Conservation (phyloP, 2,888 invertebrate species). For the Acronicta aceris region DNA sequence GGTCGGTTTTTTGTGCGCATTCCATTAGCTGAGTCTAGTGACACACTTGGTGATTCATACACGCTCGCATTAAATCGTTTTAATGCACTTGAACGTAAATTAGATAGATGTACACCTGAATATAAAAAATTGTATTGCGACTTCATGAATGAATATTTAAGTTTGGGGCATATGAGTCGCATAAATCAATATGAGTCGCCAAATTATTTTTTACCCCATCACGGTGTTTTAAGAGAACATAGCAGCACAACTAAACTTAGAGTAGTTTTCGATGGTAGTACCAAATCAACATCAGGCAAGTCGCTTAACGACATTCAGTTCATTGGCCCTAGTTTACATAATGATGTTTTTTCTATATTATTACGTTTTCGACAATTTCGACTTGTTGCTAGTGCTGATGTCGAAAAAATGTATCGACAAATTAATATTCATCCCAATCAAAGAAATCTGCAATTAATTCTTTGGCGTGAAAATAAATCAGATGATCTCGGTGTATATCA, state of each 20-base stretch:
- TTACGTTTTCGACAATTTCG: not conserved
- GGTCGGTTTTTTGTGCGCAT: too few species aligned
- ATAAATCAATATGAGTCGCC: not conserved
- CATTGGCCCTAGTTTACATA: not conserved
- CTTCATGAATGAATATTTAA: not conserved
- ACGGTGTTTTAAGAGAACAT: not conserved
- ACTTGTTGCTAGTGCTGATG: conserved; percentile 3
- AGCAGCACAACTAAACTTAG: not conserved
- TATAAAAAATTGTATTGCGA: not conserved
- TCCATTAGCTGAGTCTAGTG: too few species aligned
- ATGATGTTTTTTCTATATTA: not conserved
- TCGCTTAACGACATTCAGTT: not conserved
- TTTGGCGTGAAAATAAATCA: not conserved
- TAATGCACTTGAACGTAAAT: too few species aligned
- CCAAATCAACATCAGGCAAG: not conserved
- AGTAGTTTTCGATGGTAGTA: not conserved
- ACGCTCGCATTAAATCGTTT: too few species aligned
- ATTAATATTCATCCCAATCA: conserved; percentile 8
- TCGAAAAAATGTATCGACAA: conserved; percentile 17
- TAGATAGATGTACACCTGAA: not conserved
- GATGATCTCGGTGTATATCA: not conserved
- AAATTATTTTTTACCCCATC: not conserved
- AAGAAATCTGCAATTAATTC: conserved; percentile 11
- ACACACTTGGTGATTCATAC: too few species aligned
- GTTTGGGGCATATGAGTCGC: not conserved